Conservation (phyloP, 2,888 invertebrate genomes). For the Synanthedon tipuliformis region DNA sequence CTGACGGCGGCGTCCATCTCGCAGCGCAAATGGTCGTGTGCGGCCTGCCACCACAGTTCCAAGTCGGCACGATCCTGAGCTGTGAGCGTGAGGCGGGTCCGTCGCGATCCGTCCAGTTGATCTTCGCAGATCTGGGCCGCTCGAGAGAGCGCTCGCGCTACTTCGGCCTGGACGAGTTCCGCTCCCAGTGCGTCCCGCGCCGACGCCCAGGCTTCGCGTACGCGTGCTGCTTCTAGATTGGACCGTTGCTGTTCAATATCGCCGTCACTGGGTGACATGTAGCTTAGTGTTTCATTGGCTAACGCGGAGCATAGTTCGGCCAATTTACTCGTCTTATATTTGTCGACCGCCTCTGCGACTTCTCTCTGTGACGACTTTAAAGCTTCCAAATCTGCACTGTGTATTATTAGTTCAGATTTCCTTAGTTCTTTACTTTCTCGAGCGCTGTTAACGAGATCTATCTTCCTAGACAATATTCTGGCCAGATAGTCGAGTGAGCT, state of each 20-base stretch:
- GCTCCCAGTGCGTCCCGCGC: slow-evolving; percentile 81
- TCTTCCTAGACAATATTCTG: slow-evolving; percentile 79
- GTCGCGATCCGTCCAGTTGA: slow-evolving; percentile 65
- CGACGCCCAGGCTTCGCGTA: slow-evolving; percentile 80
- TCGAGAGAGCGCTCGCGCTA: slow-evolving; percentile 77
- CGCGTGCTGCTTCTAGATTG: slow-evolving; percentile 73
- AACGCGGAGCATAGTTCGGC: slow-evolving; percentile 77
- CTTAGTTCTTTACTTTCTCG: slow-evolving; percentile 30
- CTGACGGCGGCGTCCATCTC: slow-evolving; percentile 79
- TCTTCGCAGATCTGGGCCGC: slow-evolving; percentile 78
- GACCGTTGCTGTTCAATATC: slow-evolving; percentile 47
- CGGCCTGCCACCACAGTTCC: slow-evolving; percentile 81
- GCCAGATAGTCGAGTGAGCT: slow-evolving; percentile 78
- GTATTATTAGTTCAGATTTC: slow-evolving; percentile 42
- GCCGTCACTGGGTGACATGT: slow-evolving; percentile 57
- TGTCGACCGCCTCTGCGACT: slow-evolving; percentile 70
- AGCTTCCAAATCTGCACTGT: slow-evolving; percentile 63
- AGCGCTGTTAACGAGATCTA: slow-evolving; percentile 54
- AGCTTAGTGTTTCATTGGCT: slow-evolving; percentile 76
- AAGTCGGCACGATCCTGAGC: slow-evolving; percentile 76
- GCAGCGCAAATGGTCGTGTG: slow-evolving; percentile 76
- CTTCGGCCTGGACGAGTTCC: slow-evolving; percentile 82
- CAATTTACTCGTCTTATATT: slow-evolving; percentile 77
- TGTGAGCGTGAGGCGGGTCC: slow-evolving; percentile 72
- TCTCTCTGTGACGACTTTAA: slow-evolving; percentile 70